Base-by-base conservation (phyloP, 2,797 vertebrate genomes). In the Thripadectes ignobilis region DNA sequence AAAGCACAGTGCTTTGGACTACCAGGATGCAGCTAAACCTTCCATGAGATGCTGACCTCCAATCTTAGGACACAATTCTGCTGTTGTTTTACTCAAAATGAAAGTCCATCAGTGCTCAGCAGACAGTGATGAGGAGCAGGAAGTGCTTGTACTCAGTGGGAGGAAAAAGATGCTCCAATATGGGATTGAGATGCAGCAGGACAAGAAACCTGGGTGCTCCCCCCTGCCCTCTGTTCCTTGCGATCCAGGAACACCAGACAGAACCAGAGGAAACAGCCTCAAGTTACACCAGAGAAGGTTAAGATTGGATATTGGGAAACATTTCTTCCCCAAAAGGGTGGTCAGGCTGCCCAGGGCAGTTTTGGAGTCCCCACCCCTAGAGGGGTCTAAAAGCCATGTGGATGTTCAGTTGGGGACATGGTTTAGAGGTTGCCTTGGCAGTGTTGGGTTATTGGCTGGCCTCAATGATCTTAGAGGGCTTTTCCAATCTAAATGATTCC, bases 361-460 rank as follows among this genome's bases (percentile, higher is more conserved):
- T 36, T 48, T 55, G 49, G 19, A n/a, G 27, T 55, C 13, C 4
- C 22, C 49, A 24, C 14, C 7, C 78, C 78, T 24, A 43, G 9
- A 26, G 17, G 20, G 41, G 32, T 49, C 55, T 36, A n/a, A 55
- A 23, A 55, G 19, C 13, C 36, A 9, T 24, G 10, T 6, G 7
- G 32, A n/a, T 43, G 71, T 54, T 62, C 77, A 41, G 1, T 0
- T 81, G 62, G 30, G 48, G 34, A 61, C 9, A 26, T 3, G 22
- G 6, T 10, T 48, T 6, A 67, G 30, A 23, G 30, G 24, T 54
- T 68, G n/a, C 34, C 30, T 61, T 61, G 54, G 62, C 41, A 68
- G 22, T 1, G 1, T 32, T 36, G 55, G 36, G 5, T 3, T 5
- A 24, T 29, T 0, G 0, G 41, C 5, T 43, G 27, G 27, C 55